These are phyloP conservation scores for Metallyticus violacea DNA, from an alignment of 2,888 invertebrate genomes.

Conservation along the genomic window DNA sequence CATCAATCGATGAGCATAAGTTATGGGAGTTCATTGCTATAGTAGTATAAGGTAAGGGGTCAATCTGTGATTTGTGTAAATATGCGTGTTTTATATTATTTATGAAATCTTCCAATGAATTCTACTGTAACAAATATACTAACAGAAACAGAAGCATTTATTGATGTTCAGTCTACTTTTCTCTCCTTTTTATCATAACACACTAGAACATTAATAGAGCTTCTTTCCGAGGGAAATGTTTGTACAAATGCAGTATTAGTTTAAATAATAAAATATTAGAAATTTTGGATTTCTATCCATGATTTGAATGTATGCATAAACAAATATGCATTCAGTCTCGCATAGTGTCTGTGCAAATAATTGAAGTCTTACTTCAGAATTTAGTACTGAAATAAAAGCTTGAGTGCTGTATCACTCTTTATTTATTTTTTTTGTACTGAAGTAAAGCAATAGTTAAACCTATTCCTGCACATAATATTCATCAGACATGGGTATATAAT, in stretches of 20 bases:
- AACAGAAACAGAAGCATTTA: neutral
- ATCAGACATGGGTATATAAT: neutral
- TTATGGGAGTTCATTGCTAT: neutral
- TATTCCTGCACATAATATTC: neutral
- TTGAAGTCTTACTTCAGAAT: neutral
- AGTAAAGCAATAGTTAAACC: neutral
- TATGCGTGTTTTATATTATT: neutral
- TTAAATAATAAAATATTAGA: neutral
- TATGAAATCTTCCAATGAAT: neutral
- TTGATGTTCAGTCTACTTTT: neutral
- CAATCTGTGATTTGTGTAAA: neutral
- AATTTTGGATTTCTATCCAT: neutral
- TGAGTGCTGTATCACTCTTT: neutral
- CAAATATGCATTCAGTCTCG: neutral
- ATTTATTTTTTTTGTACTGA: neutral
- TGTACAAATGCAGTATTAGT: neutral
- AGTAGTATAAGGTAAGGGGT: neutral
- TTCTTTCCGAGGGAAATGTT: neutral
- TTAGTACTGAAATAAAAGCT: neutral
- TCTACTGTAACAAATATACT: neutral
- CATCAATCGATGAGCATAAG: neutral
- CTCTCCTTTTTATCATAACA: neutral
- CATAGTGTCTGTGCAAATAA: neutral
- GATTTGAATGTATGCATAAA: neutral
- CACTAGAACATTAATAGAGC: neutral